Base-by-base conservation (phyloP, 2,113 vertebrate species). In the Rhabdomys dilectus region DNA sequence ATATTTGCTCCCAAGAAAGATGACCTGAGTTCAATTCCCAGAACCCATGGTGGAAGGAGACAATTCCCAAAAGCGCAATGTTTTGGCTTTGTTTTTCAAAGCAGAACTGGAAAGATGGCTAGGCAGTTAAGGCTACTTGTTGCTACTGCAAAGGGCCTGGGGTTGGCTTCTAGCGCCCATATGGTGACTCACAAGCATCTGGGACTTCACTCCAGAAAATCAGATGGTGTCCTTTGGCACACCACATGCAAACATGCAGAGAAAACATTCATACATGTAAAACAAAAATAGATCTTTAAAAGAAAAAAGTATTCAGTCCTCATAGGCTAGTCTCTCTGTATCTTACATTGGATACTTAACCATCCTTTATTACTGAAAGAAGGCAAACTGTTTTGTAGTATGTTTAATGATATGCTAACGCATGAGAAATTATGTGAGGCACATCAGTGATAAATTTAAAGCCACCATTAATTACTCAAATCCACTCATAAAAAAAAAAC, bases 391-490 rank as follows among this genome's bases (percentile, higher is more conserved):
- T 87, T 42, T 87, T 91, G 10, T 53, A 5, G 29, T 48, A 2
- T 45, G n/a, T 16, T 82, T 51, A 82, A 45, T 68, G 21, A 95
- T 60, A 94, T 7, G 62, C n/a, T 89, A 94, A 82, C 34, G 60
- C 2, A 73, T 21, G 29, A 45, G 45, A 45, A 45, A 45, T 45
- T 58, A 16, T 15, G 81, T 21, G 29, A 72, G 70, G 70, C 39
- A 72, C 42, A 75, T 95, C n/a, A 68, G 21, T 87, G 31, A 89
- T 29, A 82, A 68, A 68, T 80, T 91, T 76, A 93, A 94, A 91
- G 36, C 29, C 56, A 84, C 3, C 70, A 88, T 70, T 81, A 84
- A 81, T 92, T 68, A 76, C 42, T 91, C 56, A 96, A 93, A 34
- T 91, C 19, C 24, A 76, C 56, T 66, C 86, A 24, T 39, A 6